phyloP scores from a whole-genome alignment of 2,113 vertebrate genomes.

The Rallus limicola region DNA sequence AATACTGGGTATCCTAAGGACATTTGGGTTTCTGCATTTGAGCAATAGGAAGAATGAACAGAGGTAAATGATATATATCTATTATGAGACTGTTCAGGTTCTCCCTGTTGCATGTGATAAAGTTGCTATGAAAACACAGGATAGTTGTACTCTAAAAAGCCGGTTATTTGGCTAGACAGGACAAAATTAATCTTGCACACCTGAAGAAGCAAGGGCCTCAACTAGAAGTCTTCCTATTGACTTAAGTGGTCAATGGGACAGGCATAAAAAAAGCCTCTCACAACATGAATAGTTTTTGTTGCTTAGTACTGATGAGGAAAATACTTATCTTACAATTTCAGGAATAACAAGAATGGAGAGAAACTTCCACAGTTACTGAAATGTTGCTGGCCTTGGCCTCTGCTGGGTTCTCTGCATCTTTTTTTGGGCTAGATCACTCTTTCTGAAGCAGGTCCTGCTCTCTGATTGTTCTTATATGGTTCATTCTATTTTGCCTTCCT shows the following conservation, averaged over 20 bases:
- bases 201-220: not conserved
- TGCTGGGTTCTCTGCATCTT: not conserved
- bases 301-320: not conserved
- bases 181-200: not conserved
- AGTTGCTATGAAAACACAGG: not conserved
- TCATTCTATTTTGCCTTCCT: not conserved
- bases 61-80: not conserved
- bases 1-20: not conserved
- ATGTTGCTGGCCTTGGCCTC: not conserved
- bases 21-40: not conserved
- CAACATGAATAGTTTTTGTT: not conserved
- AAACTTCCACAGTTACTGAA: not conserved
- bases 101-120: not conserved
- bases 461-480: not conserved
- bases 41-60: not conserved
- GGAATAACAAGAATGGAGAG: not conserved
- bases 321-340: not conserved
- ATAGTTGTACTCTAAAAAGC: not conserved
- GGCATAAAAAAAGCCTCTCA: not conserved
- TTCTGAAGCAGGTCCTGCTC: not conserved
- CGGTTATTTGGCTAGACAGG: not conserved
- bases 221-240: not conserved
- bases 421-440: not conserved
- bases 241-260: not conserved
- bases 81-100: not conserved